Conservation (phyloP, 2,888 invertebrate genomes). For the Saturnia japonica region DNA sequence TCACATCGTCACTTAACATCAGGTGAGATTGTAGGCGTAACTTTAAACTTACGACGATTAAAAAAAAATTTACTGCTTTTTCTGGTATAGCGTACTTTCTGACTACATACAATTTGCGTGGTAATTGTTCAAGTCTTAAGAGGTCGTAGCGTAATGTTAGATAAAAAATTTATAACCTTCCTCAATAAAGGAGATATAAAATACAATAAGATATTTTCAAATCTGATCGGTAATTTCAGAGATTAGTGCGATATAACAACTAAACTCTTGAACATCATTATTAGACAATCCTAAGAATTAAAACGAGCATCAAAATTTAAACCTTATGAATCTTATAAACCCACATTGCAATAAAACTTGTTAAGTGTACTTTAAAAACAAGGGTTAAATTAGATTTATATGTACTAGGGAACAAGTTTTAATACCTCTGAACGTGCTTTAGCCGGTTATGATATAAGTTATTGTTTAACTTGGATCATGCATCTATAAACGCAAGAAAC, state of each 20-base stretch:
- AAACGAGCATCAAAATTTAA: slow-evolving; percentile 14
- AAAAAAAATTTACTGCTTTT: too few species aligned
- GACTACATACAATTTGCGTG: too few species aligned
- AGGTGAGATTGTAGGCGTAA: too few species aligned
- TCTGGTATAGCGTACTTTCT: too few species aligned
- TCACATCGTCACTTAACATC: too few species aligned
- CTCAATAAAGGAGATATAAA: too few species aligned
- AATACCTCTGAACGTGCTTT: slow-evolving; percentile 5
- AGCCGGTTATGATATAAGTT: slow-evolving; percentile 4
- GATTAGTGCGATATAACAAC: background rate
- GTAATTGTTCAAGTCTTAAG: too few species aligned
- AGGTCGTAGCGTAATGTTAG: too few species aligned
- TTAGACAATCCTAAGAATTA: background rate
- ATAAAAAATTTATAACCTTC: too few species aligned
- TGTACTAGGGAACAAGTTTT: slow-evolving; percentile 15
- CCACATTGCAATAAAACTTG: slow-evolving; percentile 19
- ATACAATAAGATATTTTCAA: too few species aligned
- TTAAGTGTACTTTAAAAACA: slow-evolving; percentile 17
- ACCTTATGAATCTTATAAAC: slow-evolving; percentile 13
- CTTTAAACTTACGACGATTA: too few species aligned
- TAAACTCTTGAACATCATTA: background rate
- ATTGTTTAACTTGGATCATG: background rate
- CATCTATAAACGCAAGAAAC: background rate
- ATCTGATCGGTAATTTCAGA: too few species aligned
- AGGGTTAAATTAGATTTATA: slow-evolving; percentile 20